Evolutionary conservation across 1,140 invertebrate genomes (phyloP), one percentile per base, ranked within the genome.

Genomic region (Latrodectus geometricus): DNA sequence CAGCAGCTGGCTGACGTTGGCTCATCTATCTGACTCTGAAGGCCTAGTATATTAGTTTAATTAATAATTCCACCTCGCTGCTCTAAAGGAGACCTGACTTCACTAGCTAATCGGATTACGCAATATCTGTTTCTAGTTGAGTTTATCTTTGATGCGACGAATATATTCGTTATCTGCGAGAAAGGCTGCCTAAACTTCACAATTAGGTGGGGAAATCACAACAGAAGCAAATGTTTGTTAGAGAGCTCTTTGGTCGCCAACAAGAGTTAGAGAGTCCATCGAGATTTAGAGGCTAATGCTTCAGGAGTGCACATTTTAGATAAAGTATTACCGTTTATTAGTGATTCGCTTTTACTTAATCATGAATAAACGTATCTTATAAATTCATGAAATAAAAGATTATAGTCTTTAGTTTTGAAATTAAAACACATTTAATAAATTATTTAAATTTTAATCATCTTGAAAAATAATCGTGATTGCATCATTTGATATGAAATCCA

Each of bases 71-170:
- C 48, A 68, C 56, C 20, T 20, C 50, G 54, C 52, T 61, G 74
- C 54, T 50, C 72, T 56, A 21, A 76, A 54, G 52, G 52, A 54
- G 52, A 56, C 9, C 52, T 50, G 74, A 76, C 52, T n/a, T 20
- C 74, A 52, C 74, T 61, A 9, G 21, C 76, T 78, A 78, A 78
- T 78, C 76, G 23, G 76, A 78, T 78, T 78, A 78, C 76, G 21
- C 17, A 78, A 78, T 78, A 78, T 78, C 76, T 50, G 48, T 68
- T 78, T 23, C 50, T n/a, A 23, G 23, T 56, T 15, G 21, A 48
- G 76, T 78, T 78, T 78, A 68, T 68, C 76, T 78, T 78, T 66
- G 76, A 66, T 61, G 74, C 20, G 52, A 54, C 50, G 72, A 74
- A 74, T 74, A 74, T 74, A 48, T n/a, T 35, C 35, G 35, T 35